These are phyloP conservation scores for Brachypalpus laphriformis DNA, from an alignment of 2,888 invertebrate species.

Conservation along the genomic window DNA sequence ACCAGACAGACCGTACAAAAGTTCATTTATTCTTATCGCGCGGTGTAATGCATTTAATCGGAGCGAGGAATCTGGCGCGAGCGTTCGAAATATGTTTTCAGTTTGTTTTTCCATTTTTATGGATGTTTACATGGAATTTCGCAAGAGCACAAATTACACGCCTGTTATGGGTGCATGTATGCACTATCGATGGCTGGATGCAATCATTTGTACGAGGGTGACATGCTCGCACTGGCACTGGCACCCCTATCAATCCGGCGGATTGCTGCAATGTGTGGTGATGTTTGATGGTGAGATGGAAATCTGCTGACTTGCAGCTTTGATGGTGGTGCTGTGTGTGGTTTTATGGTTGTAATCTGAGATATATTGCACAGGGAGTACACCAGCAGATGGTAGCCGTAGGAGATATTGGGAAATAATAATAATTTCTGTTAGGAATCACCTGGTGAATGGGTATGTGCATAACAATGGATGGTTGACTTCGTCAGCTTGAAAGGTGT, in stretches of 20 bases:
- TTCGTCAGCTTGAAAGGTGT: neutral
- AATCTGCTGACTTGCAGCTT: slow-evolving; percentile 9
- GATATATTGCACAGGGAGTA: slow-evolving; percentile 36
- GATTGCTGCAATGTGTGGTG: slow-evolving; percentile 33
- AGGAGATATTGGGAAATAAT: slow-evolving; percentile 51
- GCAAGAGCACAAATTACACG: slow-evolving; percentile 68
- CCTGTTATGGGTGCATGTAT: slow-evolving; percentile 40
- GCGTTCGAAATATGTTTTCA: slow-evolving; percentile 22
- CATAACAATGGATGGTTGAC: slow-evolving; percentile 2
- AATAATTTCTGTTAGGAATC: slow-evolving; percentile 35
- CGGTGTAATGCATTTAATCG: slow-evolving; percentile 72
- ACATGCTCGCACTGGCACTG: slow-evolving; percentile 23
- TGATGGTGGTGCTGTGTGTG: slow-evolving; percentile 28
- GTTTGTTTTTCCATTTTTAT: slow-evolving; percentile 54
- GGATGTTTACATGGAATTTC: slow-evolving; percentile 70
- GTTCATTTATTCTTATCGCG: slow-evolving; percentile 71
- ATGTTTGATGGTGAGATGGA: neutral
- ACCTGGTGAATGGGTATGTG: slow-evolving; percentile 38
- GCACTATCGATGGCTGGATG: slow-evolving; percentile 12
- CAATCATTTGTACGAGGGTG: slow-evolving; percentile 56
- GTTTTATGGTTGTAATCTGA: slow-evolving; percentile 65
- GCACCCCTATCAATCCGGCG: slow-evolving; percentile 48
- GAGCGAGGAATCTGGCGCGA: slow-evolving; percentile 64
- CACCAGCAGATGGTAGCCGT: slow-evolving; percentile 47
- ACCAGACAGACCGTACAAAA: slow-evolving; percentile 31